Conservation (phyloP, 2,113 vertebrate species). For the Ceyx margarethae region DNA sequence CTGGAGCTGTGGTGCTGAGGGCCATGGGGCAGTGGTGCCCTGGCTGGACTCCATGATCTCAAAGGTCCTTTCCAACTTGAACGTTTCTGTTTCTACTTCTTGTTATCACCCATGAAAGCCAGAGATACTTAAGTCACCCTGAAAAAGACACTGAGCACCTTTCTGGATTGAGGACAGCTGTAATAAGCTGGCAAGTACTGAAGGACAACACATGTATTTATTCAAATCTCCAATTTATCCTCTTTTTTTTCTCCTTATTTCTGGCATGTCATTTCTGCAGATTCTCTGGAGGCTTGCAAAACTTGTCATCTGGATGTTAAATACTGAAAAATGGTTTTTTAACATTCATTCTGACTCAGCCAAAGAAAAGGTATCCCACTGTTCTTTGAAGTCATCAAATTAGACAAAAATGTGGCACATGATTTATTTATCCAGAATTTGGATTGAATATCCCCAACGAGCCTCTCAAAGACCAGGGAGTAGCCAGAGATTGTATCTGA, state of each 20-base stretch:
- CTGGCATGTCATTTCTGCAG: not conserved
- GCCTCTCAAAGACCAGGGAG: not conserved
- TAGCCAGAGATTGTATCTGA: not conserved
- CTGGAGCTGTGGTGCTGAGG: too few species aligned
- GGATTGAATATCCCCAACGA: not conserved
- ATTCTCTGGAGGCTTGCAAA: not conserved
- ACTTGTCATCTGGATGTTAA: not conserved
- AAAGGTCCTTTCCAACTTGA: not conserved
- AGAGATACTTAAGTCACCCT: not conserved
- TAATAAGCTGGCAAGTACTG: not conserved
- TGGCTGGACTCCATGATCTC: not conserved
- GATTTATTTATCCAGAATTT: not conserved
- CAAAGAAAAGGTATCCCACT: not conserved
- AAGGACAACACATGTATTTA: not conserved
- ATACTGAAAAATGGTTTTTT: fast-evolving
- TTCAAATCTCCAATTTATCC: not conserved
- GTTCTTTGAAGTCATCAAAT: not conserved
- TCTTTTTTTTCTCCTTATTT: not conserved
- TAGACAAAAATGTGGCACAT: not conserved
- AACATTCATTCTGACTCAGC: not conserved
- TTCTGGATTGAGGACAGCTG: not conserved
- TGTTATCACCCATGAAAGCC: not conserved
- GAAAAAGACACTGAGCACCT: not conserved
- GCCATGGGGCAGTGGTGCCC: too few species aligned
- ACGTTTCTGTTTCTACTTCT: not conserved